A percentile compares a stretch with the other conserved stretches of the same genome.
Evolutionary conservation across 1,140 invertebrate species (phyloP).

Genomic region (Holcopasites calliopsidis): DNA sequence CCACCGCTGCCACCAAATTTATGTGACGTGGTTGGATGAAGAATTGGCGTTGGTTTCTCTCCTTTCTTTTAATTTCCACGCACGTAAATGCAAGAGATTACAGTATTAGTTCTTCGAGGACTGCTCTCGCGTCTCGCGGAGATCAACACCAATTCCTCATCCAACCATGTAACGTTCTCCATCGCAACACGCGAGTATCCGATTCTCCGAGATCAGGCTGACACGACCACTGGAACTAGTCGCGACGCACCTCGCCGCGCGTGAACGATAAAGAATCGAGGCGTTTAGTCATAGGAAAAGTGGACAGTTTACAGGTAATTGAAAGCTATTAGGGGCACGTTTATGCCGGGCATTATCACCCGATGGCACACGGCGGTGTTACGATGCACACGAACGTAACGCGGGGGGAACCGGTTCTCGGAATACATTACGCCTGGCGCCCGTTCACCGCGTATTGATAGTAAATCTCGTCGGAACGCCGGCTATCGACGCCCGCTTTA

Average conservation of each 20-base stretch:
- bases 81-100: no score
- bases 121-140: no score
- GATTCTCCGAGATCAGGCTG: no score
- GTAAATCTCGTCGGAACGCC: slow-evolving; percentile 48
- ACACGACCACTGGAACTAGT: no score
- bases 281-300: slow-evolving; percentile 36
- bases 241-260: not conserved
- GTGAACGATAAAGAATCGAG: slow-evolving; percentile 4
- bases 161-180: no score
- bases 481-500: not conserved
- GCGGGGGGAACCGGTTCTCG: slow-evolving; percentile 44
- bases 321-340: slow-evolving; percentile 54
- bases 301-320: slow-evolving; percentile 43
- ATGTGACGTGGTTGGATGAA: no score
- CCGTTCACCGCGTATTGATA: slow-evolving; percentile 43
- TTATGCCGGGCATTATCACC: slow-evolving; percentile 55
- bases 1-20: no score
- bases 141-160: no score
- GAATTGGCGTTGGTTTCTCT: no score
- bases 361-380: slow-evolving; percentile 32
- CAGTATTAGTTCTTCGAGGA: no score
- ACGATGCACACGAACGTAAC: slow-evolving; percentile 34
- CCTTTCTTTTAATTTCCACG: no score
- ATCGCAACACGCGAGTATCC: no score
- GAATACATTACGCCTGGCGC: slow-evolving; percentile 31